Percentiles rank a stretch among this genome's conserved stretches.
phyloP scores from a whole-genome alignment of 2,113 vertebrate species.

The Xenotilapia leptura region DNA sequence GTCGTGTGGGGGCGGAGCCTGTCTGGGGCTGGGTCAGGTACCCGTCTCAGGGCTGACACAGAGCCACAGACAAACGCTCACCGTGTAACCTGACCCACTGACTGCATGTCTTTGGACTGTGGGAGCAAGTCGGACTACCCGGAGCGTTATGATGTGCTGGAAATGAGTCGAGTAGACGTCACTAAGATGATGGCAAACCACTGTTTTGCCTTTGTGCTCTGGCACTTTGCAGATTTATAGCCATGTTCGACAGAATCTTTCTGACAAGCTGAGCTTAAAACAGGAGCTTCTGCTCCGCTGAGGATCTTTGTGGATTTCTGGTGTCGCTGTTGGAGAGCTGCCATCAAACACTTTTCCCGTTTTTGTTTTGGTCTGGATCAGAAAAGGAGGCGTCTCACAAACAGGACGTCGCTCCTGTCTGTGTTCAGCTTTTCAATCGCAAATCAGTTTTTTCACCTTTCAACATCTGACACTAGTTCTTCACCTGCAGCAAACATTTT shows the following conservation, averaged over 20 bases:
- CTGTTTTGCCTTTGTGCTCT: not conserved
- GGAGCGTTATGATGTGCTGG: not conserved
- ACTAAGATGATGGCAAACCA: fast-evolving
- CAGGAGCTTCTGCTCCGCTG: not conserved
- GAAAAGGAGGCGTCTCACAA: not conserved
- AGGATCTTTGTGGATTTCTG: not conserved
- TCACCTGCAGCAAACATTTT: not conserved
- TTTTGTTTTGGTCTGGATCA: not conserved
- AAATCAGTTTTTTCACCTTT: not conserved
- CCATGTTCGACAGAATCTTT: not conserved
- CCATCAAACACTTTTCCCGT: not conserved
- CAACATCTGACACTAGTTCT: not conserved
- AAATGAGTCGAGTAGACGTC: not conserved
- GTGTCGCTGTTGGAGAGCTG: not conserved
- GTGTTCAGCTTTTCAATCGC: not conserved
- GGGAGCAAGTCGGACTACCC: not conserved
- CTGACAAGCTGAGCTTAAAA: not conserved
- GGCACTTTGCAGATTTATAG: not conserved
- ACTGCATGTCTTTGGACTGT: not conserved
- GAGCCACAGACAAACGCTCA: not conserved
- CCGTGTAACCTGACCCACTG: fast-evolving
- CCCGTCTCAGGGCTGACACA: not conserved
- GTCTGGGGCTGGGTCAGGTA: not conserved
- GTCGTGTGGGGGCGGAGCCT: not conserved
- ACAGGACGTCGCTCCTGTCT: not conserved